Conservation (phyloP, 2,797 vertebrate genomes). For the Synanceia verrucosa region DNA sequence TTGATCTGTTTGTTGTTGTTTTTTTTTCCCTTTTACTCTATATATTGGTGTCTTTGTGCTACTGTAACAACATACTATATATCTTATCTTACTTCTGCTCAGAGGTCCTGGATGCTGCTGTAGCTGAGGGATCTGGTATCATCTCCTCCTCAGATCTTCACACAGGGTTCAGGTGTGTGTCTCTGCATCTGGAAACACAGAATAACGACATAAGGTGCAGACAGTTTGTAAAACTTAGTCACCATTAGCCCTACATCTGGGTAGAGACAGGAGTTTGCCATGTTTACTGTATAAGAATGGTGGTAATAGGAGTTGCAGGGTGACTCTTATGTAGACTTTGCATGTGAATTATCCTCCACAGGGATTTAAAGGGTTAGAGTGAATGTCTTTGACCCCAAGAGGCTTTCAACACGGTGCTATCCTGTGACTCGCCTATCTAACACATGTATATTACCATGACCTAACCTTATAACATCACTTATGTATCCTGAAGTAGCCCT, state of each 20-base stretch:
- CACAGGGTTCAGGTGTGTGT: constrained; percentile 40
- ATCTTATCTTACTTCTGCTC: constrained; percentile 80
- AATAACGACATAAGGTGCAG: background rate
- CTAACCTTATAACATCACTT: background rate
- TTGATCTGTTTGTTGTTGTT: background rate
- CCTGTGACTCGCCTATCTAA: background rate
- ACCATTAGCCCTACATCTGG: background rate
- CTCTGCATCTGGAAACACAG: constrained; percentile 39
- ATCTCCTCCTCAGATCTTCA: constrained; percentile 82
- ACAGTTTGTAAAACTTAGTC: background rate
- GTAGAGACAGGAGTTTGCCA: background rate
- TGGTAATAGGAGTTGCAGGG: background rate
- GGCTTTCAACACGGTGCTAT: background rate
- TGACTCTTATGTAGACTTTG: too few relatives aligned
- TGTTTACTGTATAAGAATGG: background rate
- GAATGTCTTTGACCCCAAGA: background rate
- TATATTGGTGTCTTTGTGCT: too few relatives aligned
- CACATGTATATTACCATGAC: background rate
- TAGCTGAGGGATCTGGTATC: constrained; percentile 84
- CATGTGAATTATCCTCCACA: background rate
- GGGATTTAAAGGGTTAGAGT: constrained; percentile 12
- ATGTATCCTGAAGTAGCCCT: background rate
- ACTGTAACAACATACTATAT: too few relatives aligned
- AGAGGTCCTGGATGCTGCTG: constrained; percentile 64
- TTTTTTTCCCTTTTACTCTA: background rate